These are phyloP conservation scores for Sinocyclocheilus anshuiensis DNA, from an alignment of 2,113 vertebrate genomes.

Conservation along the genomic window DNA sequence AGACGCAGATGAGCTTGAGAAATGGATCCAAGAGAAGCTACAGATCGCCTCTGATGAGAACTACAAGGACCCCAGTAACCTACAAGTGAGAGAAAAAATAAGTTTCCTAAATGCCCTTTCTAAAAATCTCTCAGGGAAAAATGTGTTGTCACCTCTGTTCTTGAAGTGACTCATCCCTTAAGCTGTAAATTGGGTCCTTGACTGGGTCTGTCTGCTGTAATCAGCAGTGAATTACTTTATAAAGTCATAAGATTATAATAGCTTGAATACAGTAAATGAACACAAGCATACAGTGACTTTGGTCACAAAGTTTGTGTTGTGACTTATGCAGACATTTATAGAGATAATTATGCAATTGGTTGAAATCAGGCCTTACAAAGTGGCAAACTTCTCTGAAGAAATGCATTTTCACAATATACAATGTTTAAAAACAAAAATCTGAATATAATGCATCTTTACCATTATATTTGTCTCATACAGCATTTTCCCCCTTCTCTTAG, in stretches of 20 bases:
- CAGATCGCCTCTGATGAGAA: slow-evolving; percentile 99
- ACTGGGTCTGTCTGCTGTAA: neutral
- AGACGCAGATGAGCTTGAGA: slow-evolving; percentile 95
- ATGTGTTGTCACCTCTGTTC: neutral
- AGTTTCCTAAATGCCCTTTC: neutral
- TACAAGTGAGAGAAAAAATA: slow-evolving; percentile 80
- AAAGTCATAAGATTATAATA: neutral
- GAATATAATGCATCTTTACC: neutral
- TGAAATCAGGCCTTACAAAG: neutral
- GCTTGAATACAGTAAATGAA: neutral
- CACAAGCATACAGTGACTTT: neutral
- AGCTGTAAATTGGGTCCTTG: neutral
- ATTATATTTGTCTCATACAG: neutral
- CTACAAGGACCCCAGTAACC: slow-evolving; percentile 97
- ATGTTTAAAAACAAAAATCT: neutral
- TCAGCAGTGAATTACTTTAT: neutral
- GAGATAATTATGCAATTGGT: neutral
- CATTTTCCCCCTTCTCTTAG: slow-evolving; percentile 65
- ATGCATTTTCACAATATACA: neutral
- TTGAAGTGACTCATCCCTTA: neutral
- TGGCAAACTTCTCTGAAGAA: neutral
- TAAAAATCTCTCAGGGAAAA: neutral
- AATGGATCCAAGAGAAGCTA: slow-evolving; percentile 99
- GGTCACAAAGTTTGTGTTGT: neutral
- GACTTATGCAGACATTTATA: neutral